Conservation (phyloP, 2,113 vertebrate genomes). For the Mustela nigripes region DNA sequence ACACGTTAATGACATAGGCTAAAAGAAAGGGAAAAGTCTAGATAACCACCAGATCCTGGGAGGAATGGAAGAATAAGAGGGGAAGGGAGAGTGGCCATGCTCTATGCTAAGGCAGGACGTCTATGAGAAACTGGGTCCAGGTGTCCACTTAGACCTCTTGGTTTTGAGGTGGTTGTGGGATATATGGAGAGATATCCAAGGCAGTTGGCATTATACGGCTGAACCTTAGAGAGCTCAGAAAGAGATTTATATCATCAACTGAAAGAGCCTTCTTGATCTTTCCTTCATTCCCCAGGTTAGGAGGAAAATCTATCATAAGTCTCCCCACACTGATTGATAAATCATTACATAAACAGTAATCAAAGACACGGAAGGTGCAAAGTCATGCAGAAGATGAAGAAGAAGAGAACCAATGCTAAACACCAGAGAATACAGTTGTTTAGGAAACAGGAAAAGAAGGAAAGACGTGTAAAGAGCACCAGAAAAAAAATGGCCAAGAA, state of each 20-base stretch:
- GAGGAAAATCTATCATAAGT: background rate
- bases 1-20: background rate
- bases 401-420: background rate
- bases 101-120: background rate
- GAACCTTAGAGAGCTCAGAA: background rate
- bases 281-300: background rate
- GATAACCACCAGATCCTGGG: background rate
- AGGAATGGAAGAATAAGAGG: background rate
- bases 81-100: background rate
- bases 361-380: background rate
- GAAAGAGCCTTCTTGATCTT: background rate
- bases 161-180: background rate
- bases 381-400: background rate
- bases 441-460: background rate
- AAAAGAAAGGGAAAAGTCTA: background rate
- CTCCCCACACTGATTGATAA: background rate
- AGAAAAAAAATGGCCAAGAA: background rate
- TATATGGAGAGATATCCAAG: background rate
- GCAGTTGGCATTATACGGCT: background rate
- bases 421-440: background rate
- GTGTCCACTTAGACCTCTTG: background rate
- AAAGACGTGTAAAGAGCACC: background rate
- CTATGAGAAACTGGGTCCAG: background rate
- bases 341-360: background rate
- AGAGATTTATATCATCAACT: background rate